These are phyloP conservation scores for Eubasilissa regina DNA, from an alignment of 1,140 invertebrate genomes.

Conservation along the genomic window DNA sequence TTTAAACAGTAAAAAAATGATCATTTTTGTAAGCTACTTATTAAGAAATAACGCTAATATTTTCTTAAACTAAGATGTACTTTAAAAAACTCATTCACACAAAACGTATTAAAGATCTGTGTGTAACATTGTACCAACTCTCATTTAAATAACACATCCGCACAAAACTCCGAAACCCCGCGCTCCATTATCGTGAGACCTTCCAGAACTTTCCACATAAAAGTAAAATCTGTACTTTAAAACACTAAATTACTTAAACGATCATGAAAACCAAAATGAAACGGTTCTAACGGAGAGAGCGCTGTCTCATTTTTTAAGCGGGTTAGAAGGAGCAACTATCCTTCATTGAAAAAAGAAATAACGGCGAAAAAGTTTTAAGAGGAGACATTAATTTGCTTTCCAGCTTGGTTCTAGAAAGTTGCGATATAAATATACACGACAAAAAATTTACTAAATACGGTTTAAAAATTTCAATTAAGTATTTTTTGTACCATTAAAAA, in stretches of 20 bases:
- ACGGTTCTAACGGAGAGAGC: not conserved
- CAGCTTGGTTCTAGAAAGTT: not conserved
- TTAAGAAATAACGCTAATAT: too few species aligned
- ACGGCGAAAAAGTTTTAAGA: slow-evolving; percentile 1
- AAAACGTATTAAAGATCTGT: too few species aligned
- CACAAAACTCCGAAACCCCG: not conserved
- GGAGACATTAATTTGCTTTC: too few species aligned
- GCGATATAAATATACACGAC: not conserved
- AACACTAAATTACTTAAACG: slow-evolving; percentile 22
- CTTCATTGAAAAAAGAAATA: not conserved
- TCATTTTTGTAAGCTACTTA: too few species aligned
- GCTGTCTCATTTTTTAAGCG: not conserved
- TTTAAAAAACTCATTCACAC: too few species aligned
- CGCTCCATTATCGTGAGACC: slow-evolving; percentile 20
- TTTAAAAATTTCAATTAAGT: too few species aligned
- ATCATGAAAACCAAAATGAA: slow-evolving; percentile 28
- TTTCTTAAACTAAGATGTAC: too few species aligned
- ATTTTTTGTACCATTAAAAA: too few species aligned
- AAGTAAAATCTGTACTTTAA: slow-evolving; percentile 27
- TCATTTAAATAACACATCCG: too few species aligned
- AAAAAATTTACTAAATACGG: too few species aligned
- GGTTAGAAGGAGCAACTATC: not conserved
- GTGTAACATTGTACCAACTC: too few species aligned
- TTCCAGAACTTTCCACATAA: slow-evolving; percentile 33
- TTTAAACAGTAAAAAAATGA: too few species aligned